phyloP scores from a whole-genome alignment of 2,797 vertebrate genomes.

The Malacoctenus gilli region DNA sequence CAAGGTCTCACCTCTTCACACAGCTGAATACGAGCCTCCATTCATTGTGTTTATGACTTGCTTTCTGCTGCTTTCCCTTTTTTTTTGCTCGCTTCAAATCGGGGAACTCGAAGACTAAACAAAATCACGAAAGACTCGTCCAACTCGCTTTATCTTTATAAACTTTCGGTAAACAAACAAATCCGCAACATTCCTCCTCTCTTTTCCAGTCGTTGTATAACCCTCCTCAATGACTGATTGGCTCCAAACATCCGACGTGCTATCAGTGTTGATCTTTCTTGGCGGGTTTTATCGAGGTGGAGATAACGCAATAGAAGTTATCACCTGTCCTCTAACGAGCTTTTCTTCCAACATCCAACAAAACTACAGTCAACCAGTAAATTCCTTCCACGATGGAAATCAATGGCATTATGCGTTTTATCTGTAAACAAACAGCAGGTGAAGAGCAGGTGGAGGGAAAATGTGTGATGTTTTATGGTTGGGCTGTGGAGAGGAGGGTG shows the following conservation, averaged over 20 bases:
- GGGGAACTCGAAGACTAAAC: background rate
- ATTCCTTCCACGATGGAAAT: no score
- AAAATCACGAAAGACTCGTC: no score
- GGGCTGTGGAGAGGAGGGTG: background rate
- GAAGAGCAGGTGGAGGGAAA: slow-evolving; percentile 50
- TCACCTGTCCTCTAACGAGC: slow-evolving; percentile 49
- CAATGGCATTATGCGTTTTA: no score
- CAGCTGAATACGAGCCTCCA: slow-evolving; percentile 24
- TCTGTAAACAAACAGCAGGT: slow-evolving; percentile 37
- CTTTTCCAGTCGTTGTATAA: slow-evolving; percentile 4
- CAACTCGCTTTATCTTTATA: no score
- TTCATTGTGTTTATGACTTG: slow-evolving; percentile 11
- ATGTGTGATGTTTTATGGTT: slow-evolving; percentile 13
- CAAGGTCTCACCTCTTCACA: slow-evolving; percentile 22
- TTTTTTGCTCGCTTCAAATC: background rate
- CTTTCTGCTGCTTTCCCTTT: background rate
- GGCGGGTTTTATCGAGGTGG: slow-evolving; percentile 50
- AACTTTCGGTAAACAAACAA: background rate
- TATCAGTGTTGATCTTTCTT: slow-evolving; percentile 45
- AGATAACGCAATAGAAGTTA: slow-evolving; percentile 53
- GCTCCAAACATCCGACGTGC: slow-evolving; percentile 36
- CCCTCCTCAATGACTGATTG: slow-evolving; percentile 26
- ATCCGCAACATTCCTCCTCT: slow-evolving; percentile 25
- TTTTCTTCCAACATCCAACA: slow-evolving; percentile 4
- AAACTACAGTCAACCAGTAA: no score